Percentiles rank a stretch among this genome's conserved stretches.
phyloP scores from a whole-genome alignment of 35 echinoderm and acorn worm genomes.

The Anneissia japonica region DNA sequence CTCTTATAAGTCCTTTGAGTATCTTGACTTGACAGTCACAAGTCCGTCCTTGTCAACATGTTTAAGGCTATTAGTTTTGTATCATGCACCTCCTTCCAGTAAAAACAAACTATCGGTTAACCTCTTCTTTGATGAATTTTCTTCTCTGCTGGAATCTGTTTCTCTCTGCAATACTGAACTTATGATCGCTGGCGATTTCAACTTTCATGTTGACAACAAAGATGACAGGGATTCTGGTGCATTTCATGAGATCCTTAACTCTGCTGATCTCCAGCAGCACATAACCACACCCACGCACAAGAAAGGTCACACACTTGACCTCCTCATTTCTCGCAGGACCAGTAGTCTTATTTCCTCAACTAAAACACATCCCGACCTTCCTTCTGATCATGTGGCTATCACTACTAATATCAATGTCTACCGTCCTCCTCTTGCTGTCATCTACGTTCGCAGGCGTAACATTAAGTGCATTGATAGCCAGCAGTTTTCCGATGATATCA shows the following conservation, averaged over 20 bases:
- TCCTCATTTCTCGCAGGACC: slow-evolving; percentile 14
- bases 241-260: slow-evolving; percentile 21
- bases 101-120: background rate
- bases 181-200: too few species aligned
- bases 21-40: too few species aligned
- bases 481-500: too few species aligned
- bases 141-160: too few species aligned
- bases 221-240: slow-evolving; percentile 3
- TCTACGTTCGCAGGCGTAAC: too few species aligned
- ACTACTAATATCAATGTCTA: too few species aligned
- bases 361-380: background rate
- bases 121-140: slow-evolving; percentile 13
- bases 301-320: slow-evolving; percentile 38
- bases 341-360: background rate
- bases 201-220: slow-evolving; percentile 42
- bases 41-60: background rate
- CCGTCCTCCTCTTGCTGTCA: too few species aligned
- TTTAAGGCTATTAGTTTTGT: background rate
- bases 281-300: slow-evolving; percentile 7
- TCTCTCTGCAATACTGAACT: too few species aligned
- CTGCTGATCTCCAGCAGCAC: slow-evolving; percentile 20
- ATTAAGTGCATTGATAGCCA: too few species aligned
- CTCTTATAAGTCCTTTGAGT: too few species aligned
- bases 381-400: slow-evolving; percentile 59
- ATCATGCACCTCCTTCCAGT: background rate